Conservation (phyloP, 2,888 invertebrate species). For the Athetis lepigone region DNA sequence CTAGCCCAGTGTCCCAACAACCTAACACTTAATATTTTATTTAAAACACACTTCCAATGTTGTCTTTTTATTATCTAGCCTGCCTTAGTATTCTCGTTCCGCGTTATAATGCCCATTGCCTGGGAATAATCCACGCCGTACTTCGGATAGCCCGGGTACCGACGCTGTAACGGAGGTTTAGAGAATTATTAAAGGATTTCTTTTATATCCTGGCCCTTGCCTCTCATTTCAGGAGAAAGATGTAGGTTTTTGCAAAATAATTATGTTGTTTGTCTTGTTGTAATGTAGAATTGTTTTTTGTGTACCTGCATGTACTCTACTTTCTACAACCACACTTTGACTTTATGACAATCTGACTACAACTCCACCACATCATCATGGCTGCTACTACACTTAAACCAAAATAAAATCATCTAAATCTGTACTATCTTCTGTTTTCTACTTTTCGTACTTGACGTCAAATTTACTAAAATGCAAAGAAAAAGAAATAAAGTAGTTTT, state of each 20-base stretch:
- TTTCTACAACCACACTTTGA: too few species aligned
- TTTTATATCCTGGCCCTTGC: constrained; percentile 29
- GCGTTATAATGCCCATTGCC: constrained; percentile 41
- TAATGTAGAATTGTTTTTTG: not conserved
- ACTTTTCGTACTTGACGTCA: too few species aligned
- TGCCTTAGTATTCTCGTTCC: constrained; percentile 46
- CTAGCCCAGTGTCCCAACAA: not conserved
- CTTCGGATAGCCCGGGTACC: constrained; percentile 4
- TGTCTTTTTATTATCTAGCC: constrained; percentile 63
- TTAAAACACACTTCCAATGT: constrained; percentile 68
- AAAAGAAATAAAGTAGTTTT: too few species aligned
- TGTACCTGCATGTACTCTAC: not conserved
- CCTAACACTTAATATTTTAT: constrained; percentile 59
- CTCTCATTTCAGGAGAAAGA: constrained; percentile 14
- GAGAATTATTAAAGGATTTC: constrained; percentile 46
- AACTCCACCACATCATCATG: too few species aligned
- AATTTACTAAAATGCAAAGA: too few species aligned
- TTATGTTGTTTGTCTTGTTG: constrained; percentile 3
- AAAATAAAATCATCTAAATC: too few species aligned
- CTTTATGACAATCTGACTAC: too few species aligned
- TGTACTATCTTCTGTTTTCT: too few species aligned
- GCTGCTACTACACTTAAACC: too few species aligned
- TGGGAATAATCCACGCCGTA: constrained; percentile 36
- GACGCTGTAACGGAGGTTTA: constrained; percentile 15
- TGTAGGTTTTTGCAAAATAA: constrained; percentile 8